These are phyloP conservation scores for Ichneumoninae sp. DNA, from an alignment of 2,888 invertebrate species.

Conservation along the genomic window DNA sequence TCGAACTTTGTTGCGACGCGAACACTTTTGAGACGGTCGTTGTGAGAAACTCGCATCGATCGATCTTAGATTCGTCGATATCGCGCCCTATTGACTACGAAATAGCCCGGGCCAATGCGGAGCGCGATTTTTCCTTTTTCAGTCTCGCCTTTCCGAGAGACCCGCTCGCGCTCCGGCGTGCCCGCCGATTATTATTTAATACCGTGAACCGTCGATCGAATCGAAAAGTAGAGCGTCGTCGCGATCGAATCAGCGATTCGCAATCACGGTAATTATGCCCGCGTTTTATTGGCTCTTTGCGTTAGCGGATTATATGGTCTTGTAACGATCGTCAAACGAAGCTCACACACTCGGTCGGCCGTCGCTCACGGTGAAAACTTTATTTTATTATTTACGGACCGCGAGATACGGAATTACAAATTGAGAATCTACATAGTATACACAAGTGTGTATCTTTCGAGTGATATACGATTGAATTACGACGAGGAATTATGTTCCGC, in stretches of 20 bases:
- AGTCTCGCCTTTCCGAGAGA: slow-evolving; percentile 50
- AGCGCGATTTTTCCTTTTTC: slow-evolving; percentile 58
- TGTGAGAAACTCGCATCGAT: slow-evolving; percentile 58
- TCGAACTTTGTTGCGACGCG: slow-evolving; percentile 21
- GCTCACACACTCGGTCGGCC: neutral
- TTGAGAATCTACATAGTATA: slow-evolving; percentile 19
- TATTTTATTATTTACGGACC: slow-evolving; percentile 34
- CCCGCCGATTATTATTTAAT: slow-evolving; percentile 59
- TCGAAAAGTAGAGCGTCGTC: slow-evolving; percentile 55
- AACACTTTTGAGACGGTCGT: slow-evolving; percentile 38
- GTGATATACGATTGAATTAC: slow-evolving; percentile 13
- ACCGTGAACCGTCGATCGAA: slow-evolving; percentile 35
- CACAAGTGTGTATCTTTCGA: neutral
- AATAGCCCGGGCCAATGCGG: slow-evolving; percentile 26
- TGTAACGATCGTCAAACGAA: slow-evolving; percentile 51
- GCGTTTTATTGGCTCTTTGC: slow-evolving; percentile 61
- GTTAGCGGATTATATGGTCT: slow-evolving; percentile 45
- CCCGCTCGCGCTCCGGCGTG: slow-evolving; percentile 13
- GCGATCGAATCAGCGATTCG: slow-evolving; percentile 44
- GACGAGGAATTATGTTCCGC: slow-evolving; percentile 27
- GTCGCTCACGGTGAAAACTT: slow-evolving; percentile 36
- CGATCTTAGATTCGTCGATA: slow-evolving; percentile 48
- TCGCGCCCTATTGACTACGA: slow-evolving; percentile 27
- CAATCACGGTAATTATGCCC: slow-evolving; percentile 61
- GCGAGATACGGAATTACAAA: slow-evolving; percentile 50